A percentile compares a stretch with the other conserved stretches of the same genome.
Evolutionary conservation across 2,113 vertebrate species (phyloP).

Genomic region (Stegastes partitus): DNA sequence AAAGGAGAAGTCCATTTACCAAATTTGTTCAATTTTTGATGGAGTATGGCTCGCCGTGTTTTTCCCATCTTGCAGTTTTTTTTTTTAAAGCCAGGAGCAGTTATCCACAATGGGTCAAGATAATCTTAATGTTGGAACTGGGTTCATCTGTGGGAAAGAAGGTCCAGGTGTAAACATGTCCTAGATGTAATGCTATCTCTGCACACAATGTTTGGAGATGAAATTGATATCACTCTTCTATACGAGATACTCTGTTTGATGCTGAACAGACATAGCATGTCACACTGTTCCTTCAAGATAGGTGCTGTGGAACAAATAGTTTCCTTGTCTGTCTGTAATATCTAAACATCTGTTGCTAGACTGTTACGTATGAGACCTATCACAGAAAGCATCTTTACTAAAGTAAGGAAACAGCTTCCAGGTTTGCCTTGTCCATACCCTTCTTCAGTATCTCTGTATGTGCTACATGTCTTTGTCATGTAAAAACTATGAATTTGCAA

Average conservation of each 20-base stretch:
- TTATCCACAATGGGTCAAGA: neutral
- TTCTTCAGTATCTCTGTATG: conserved; percentile 27
- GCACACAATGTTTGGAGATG: neutral
- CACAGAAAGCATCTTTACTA: conserved; percentile 34
- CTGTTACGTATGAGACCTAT: neutral
- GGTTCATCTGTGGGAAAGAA: neutral
- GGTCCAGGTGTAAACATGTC: conserved; percentile 7
- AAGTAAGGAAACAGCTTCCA: conserved; percentile 20
- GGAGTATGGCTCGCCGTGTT: neutral
- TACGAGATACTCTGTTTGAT: conserved; percentile 2
- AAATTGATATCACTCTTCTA: conserved; percentile 12
- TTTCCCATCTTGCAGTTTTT: neutral
- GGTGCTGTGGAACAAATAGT: conserved; percentile 36
- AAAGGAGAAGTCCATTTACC: neutral
- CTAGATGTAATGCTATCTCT: neutral
- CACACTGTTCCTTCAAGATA: conserved; percentile 41
- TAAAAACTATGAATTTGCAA: conserved; percentile 41
- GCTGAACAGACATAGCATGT: neutral
- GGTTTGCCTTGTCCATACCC: conserved; percentile 3
- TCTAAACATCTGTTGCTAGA: conserved; percentile 19
- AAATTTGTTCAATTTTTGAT: neutral
- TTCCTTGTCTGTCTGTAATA: conserved; percentile 35
- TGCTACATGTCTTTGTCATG: conserved; percentile 23
- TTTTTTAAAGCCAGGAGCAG: neutral
- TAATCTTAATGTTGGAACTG: neutral